Conservation (phyloP, 2,797 vertebrate genomes). For the Lutjanus argentimaculatus region DNA sequence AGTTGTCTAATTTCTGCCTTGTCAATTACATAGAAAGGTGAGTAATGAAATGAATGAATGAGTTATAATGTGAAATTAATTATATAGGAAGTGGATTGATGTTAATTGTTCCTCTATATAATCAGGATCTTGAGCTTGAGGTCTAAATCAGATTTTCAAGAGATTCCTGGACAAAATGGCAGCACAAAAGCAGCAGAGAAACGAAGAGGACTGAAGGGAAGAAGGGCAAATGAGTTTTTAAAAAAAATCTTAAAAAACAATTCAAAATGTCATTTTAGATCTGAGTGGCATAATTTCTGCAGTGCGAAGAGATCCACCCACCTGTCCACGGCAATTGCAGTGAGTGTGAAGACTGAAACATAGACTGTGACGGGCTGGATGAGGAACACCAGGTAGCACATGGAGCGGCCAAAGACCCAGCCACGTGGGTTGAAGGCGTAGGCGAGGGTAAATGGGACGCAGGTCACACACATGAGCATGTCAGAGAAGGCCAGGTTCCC, state of each 20-base stretch:
- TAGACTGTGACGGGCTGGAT: constrained; percentile 90
- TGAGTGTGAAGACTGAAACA: constrained; percentile 92
- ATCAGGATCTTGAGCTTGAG: background rate
- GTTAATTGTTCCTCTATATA: background rate
- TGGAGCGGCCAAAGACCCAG: constrained; percentile 90
- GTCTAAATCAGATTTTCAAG: background rate
- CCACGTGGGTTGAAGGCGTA: constrained; percentile 92
- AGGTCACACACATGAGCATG: constrained; percentile 90
- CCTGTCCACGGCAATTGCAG: constrained; percentile 90
- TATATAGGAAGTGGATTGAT: too few species aligned
- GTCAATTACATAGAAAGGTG: background rate
- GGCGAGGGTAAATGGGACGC: constrained; percentile 90
- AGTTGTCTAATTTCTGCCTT: background rate
- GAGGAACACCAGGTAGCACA: constrained; percentile 91
- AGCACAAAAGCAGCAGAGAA: background rate
- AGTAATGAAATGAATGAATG: too few species aligned
- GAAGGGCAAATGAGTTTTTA: background rate
- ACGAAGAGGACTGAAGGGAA: background rate
- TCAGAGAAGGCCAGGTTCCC: constrained; percentile 93
- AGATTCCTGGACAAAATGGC: background rate
- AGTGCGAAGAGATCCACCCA: constrained; percentile 73
- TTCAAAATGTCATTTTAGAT: constrained; percentile 5
- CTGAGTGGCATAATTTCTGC: background rate
- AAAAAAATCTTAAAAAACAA: background rate
- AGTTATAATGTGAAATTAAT: too few species aligned